phyloP scores from a whole-genome alignment of 2,797 vertebrate genomes.

The Eulemur albifrons region DNA sequence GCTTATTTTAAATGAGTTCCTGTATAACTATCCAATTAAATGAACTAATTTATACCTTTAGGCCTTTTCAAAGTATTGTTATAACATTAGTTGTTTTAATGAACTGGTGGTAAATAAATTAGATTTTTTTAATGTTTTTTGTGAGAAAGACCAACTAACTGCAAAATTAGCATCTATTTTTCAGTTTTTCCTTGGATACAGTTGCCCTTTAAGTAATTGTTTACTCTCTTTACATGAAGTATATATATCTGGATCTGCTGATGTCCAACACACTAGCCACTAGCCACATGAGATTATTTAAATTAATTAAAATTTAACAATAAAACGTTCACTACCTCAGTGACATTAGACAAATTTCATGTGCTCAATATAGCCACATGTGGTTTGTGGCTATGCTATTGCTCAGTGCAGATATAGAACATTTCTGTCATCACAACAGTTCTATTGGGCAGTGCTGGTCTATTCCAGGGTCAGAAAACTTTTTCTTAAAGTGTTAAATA shows the following conservation, averaged over 20 bases:
- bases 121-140: not conserved
- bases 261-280: not conserved
- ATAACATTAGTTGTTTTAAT: constrained; percentile 17
- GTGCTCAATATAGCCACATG: not conserved
- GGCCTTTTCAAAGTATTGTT: not conserved
- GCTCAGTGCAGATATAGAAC: not conserved
- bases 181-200: not conserved
- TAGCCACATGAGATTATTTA: not conserved
- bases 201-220: not conserved
- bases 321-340: not conserved
- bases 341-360: not conserved
- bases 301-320: not conserved
- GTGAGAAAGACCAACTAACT: not conserved
- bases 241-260: not conserved
- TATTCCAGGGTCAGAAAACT: not conserved
- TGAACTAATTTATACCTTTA: not conserved
- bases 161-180: not conserved
- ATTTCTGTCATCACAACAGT: not conserved
- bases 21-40: constrained; percentile 6
- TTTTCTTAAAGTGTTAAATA: not conserved
- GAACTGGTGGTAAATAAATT: not conserved
- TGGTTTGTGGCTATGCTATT: not conserved
- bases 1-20: constrained; percentile 36
- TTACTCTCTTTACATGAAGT: not conserved
- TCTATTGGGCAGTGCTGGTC: not conserved